Base-by-base conservation (phyloP, 2,888 invertebrate species). In the Junonia oenone region DNA sequence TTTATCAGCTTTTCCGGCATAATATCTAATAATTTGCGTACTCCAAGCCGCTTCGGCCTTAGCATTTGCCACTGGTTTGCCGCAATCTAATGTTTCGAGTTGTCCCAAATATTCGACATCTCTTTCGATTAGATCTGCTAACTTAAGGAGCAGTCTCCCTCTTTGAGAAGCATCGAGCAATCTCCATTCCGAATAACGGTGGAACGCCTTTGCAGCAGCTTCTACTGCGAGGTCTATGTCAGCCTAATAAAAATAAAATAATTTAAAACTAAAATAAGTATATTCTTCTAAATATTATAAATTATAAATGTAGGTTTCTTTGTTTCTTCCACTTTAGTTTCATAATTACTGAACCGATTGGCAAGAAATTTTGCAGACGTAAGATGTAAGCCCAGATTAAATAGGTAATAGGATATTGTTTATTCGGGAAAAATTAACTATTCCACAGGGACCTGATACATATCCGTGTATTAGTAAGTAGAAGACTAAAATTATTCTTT, bases 41-140 rank as follows among this genome's bases (percentile, higher is more conserved):
- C 93, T 88, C 62, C 88, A 86, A 3, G 91, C 91, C 0, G 96
- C 81, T 75, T 97, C 97, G 38, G 92, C 93, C 55, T 91, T 91
- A 0, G 97, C 92, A 61, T 91, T 85, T 19, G 92, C 86, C 68
- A 94, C 97, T 0, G 98, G 98, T 75, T 98, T 98, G 0, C 98
- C 98, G 80, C 98, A 98, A 79, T 99, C 98, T 63, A 98, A 78
- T 0, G 98, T 98, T 87, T 99, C 99, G 65, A 99, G 90, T 71
- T 97, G 95, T 6, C 96, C 96, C 57, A 98, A 76, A 58, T 95
- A 93, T n/a, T 92, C 84, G 31, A 91, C 89, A 69, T 98, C 96
- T 19, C 95, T 91, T 64, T 95, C 93, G 52, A 98, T 91, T 0
- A 98, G 91, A 61, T 95, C 95, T 9, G 96, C 96, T 56, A 97